Evolutionary conservation across 1,140 invertebrate species (phyloP), one percentile per base, ranked within the genome.

Genomic region (Drosophila ironensis): DNA sequence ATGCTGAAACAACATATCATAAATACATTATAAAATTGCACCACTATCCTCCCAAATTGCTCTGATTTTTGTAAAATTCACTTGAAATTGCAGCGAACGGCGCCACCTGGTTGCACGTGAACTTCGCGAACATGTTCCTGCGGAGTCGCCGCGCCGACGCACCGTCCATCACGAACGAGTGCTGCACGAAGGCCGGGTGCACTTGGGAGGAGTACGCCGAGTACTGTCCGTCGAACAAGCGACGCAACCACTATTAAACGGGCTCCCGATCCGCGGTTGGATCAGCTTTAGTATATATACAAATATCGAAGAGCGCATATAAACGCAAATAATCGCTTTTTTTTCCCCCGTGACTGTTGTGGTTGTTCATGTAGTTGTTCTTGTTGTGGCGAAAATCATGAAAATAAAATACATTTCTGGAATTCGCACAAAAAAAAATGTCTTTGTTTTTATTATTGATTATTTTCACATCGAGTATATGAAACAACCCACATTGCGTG

Each of bases 161-260:
- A n/a, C 91, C 75, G 16, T 91, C 91, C 3, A 93, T 93, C 11
- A 93, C 92, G 4, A 90, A 92, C 40, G 93, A 93, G 72, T 93
- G 93, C 72, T 93, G 93, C 81, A 91, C 91, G 48, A 89, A 89
- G 9, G 72, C 87, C 9, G 93, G 93, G 7, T 93, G 93, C 56
- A 93, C 93, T 20, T 93, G 92, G 93, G 93, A 93, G 76, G 93
- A 93, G 68, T 93, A 93, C 61, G 93, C 93, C 24, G 93, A 93
- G 77, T 93, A 93, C 72, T 93, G 93, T 82, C 92, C 92, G 4
- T 91, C 91, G 12, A 92, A 93, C 64, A 92, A 92, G 54, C 87
- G 92, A 14, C 87, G 84, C 38, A 90, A 89, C 72, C 88, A 89
- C 51, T 89, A 89, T 40, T 87, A 33, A 33, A 6, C 3, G 45